Evolutionary conservation across 2,888 invertebrate genomes (phyloP).

Genomic region (Steinernema carpocapsae): DNA sequence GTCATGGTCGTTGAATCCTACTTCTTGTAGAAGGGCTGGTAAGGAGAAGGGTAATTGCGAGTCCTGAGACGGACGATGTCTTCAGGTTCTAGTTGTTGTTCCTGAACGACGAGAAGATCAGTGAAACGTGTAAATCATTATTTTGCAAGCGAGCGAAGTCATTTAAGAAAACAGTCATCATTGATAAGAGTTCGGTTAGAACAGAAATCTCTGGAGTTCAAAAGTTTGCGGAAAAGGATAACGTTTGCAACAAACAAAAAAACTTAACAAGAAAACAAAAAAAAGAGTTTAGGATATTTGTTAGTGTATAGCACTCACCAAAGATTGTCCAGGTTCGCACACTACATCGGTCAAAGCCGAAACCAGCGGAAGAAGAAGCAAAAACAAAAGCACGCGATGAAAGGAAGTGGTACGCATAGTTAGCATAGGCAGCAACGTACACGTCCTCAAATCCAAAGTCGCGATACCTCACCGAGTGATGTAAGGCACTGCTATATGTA

Average conservation of each 20-base stretch:
- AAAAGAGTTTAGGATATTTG: neutral
- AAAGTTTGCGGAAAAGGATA: too few relatives aligned
- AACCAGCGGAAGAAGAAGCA: neutral
- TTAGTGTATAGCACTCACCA: neutral
- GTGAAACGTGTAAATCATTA: too few relatives aligned
- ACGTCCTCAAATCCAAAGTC: neutral
- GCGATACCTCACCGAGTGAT: neutral
- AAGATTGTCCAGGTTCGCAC: slow-evolving; percentile 6
- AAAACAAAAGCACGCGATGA: neutral
- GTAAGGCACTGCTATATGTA: neutral
- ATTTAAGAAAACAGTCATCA: too few relatives aligned
- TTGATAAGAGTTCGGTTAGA: neutral
- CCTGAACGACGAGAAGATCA: too few relatives aligned
- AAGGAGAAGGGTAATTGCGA: neutral
- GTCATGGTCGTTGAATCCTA: neutral
- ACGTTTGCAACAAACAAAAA: neutral
- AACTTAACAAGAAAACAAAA: neutral
- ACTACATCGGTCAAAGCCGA: neutral
- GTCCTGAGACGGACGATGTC: neutral
- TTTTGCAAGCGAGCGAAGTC: too few relatives aligned
- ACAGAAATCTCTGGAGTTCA: neutral
- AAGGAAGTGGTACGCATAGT: neutral
- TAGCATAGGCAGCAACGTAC: neutral
- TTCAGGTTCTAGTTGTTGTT: neutral
- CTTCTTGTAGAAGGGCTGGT: neutral